Conservation (phyloP, 2,797 vertebrate genomes). For the Lithobates sylvaticus region DNA sequence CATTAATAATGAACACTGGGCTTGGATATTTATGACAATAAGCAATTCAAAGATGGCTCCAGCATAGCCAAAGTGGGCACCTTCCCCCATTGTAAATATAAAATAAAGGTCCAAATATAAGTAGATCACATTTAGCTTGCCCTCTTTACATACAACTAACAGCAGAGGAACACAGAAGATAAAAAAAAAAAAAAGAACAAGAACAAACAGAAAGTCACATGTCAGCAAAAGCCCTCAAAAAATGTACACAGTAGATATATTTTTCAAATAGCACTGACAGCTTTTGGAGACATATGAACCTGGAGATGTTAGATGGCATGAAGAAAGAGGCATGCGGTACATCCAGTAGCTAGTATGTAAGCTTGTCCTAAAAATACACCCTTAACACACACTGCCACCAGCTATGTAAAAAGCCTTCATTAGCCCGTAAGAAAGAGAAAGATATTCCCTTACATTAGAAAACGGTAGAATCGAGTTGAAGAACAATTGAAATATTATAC, state of each 20-base stretch:
- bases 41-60: not conserved
- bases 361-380: conserved; percentile 34
- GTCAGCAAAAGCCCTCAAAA: conserved; percentile 29
- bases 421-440: conserved; percentile 1
- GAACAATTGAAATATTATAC: conserved; percentile 58
- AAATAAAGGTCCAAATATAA: not conserved
- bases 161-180: not conserved
- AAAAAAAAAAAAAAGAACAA: not conserved
- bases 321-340: conserved; percentile 38
- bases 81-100: not conserved
- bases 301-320: conserved; percentile 40
- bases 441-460: conserved; percentile 30
- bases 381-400: conserved; percentile 31
- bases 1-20: too few relatives aligned
- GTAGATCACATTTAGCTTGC: not conserved
- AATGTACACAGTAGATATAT: conserved; percentile 19
- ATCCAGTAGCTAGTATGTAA: conserved; percentile 32
- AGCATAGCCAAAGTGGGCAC: not conserved
- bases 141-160: not conserved
- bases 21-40: not conserved
- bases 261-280: conserved; percentile 43
- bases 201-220: conserved; percentile 18
- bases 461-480: conserved; percentile 24
- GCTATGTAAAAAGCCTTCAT: conserved; percentile 34
- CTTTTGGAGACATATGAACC: conserved; percentile 35